Conservation (phyloP, 2,113 vertebrate genomes). For the Indri indri region DNA sequence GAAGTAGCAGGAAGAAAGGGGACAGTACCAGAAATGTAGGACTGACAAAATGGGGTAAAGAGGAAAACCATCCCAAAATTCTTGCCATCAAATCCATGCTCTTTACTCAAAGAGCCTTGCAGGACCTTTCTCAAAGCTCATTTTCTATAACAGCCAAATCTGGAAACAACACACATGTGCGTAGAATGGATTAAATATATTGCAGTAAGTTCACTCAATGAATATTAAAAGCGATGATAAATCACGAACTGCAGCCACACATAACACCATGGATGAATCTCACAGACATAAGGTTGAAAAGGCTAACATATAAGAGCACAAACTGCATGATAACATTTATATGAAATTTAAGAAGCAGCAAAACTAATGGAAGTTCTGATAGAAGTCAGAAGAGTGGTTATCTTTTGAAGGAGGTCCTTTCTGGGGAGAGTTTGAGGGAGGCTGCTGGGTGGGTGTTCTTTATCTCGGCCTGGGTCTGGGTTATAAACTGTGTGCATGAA, state of each 20-base stretch:
- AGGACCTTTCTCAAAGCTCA: neutral
- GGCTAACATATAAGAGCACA: neutral
- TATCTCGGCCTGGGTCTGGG: neutral
- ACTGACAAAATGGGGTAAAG: conserved; percentile 37
- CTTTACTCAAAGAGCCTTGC: neutral
- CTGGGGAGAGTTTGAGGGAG: neutral
- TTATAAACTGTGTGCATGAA: neutral
- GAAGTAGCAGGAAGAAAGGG: neutral
- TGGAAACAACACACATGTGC: neutral
- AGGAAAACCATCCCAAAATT: neutral
- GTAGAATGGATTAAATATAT: neutral
- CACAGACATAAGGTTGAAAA: neutral
- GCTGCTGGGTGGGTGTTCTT: neutral
- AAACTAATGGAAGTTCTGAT: neutral
- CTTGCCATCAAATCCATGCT: neutral
- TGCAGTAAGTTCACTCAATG: neutral
- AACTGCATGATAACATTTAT: neutral
- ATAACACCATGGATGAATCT: neutral
- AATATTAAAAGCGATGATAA: neutral
- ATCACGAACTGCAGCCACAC: neutral
- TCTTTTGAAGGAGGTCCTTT: neutral
- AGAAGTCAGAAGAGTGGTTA: neutral
- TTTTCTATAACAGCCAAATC: neutral
- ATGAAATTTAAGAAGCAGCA: neutral
- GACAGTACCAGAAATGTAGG: neutral